Evolutionary conservation across 2,888 invertebrate genomes (phyloP), one percentile per base, ranked within the genome.

Genomic region (Gortyna flavago): DNA sequence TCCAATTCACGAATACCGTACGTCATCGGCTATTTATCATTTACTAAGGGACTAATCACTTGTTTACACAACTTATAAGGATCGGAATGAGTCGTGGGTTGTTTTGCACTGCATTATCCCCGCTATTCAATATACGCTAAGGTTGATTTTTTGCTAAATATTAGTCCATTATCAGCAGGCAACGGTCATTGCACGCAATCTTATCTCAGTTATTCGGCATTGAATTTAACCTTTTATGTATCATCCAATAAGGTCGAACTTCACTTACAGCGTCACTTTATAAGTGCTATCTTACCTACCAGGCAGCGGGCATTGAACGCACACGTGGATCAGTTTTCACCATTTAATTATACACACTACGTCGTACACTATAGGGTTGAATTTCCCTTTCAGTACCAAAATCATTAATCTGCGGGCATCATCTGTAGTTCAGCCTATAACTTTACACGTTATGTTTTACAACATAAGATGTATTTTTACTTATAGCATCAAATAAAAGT

Each of bases 401-500:
- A 61, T 32, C 16, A n/a, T 44, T 44, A 48, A 9, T 51, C 18
- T 29, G 16, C 13, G 13, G 32, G 32, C 48, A 67, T 25, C 16
- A 48, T 16, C 44, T 9, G 16, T 25, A 11, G n/a, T 51, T 59
- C 29, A 41, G 16, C 18, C 25, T 80, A 25, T 16, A 65, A 66
- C 25, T 78, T 54, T 35, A 29, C 1, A 59, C 21, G n/a, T 9
- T 67, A 59, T 64, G 18, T 32, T 0, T 21, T 57, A 41, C 0
- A n/a, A 4, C 0, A 48, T 77, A 73, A 71, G 35, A 35, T 69
- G n/a, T 18, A 62, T 61, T 62, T 83, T 68, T 76, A 95, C 96
- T 95, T 81, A 98, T 97, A 77, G 98, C 98, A 90, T 98, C 98
- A 90, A 99, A 95, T 79, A 98, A 97, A 72, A 99, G 97, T 82